Base-by-base conservation (phyloP, 1,140 invertebrate genomes). In the Penaeus indicus region DNA sequence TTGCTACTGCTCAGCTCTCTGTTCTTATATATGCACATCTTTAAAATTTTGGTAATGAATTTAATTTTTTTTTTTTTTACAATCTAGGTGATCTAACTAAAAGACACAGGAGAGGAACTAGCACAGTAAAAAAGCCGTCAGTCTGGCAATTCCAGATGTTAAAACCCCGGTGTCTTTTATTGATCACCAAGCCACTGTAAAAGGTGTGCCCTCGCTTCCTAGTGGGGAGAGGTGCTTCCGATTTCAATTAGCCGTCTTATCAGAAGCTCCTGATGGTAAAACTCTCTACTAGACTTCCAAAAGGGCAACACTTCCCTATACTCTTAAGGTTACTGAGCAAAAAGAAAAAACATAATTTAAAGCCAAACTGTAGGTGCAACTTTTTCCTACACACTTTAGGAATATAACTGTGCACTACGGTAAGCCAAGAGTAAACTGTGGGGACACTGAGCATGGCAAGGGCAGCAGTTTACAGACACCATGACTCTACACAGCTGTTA, bases 401-500 rank as follows among this genome's bases (percentile, higher is more conserved):
- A 54, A 54, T 54, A 54, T 54, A 54, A 54, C 54, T 54, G 54
- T 54, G 16, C 54, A 54, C 54, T 54, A 54, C 54, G 0, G 54
- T 54, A 54, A 54, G 54, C 54, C 16, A 54, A 54, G 54, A 54
- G 54, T 54, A 54, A 54, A 54, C 54, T 54, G 54, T 54, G 54
- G 54, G 54, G 54, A 27, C 27, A 78, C 42, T 79, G 85, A 87
- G 85, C 63, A 80, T 19, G 79, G 72, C 78, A 62, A 81, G 85
- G 72, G 63, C 67, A 42, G 63, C 21, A 87, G 78, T 79, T 67
- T 86, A 81, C 85, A 87, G 72, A 79, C 78, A 81, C 63, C 67
- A 54, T 87, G 85, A 87, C 85, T 87, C 67, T 72, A 87, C 77
- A 81, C 78, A 87, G 85, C 85, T 87, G 85, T 87, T 87, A 87